Evolutionary conservation across 2,797 vertebrate species (phyloP), one percentile per base, ranked within the genome.

Genomic region (Hippoglossus hippoglossus): DNA sequence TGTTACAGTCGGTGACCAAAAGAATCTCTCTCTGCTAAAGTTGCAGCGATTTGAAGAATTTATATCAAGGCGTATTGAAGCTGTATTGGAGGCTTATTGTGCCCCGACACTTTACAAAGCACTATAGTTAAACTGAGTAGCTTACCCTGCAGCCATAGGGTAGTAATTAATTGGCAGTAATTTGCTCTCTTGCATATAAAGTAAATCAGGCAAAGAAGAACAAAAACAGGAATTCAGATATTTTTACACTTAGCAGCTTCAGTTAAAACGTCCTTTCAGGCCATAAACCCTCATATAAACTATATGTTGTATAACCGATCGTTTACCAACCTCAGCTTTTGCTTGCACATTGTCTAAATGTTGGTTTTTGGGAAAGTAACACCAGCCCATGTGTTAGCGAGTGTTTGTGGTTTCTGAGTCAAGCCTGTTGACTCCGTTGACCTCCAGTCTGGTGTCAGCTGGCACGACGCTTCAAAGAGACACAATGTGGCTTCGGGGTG

Each of bases 401-500:
- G 67, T 54, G 56, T 63, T 59, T 82, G 63, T 25, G 75, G 73
- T 81, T 72, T 75, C 47, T 39, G 31, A 8, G 8, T 59, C 3
- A 47, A 75, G 62, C 34, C 12, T n/a, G 56, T 77, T 26, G 50
- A 44, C 78, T 79, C 64, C 2, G 0, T 21, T 58, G 82, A 84
- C 64, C 78, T 86, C 60, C 58, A 25, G 46, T 21, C 11, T 22
- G n/a, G 75, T 31, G 71, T 67, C 70, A 63, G 58, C 54, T 71
- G 73, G 67, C 69, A 2, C 13, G 63, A 31, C 6, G 66, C 73
- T 79, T 84, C 82, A 80, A 68, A 80, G 39, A 16, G 19, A 18
- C 0, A 46, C 68, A 36, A 75, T 75, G 72, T 63, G 74, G 79
- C 62, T 73, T 76, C 13, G 47, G 50, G 69, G 56, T 82, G 81